Percentiles rank a stretch among this genome's conserved stretches.
These are phyloP conservation scores for Ciconia stormi DNA, from an alignment of 2,113 vertebrate genomes.

Conservation along the genomic window DNA sequence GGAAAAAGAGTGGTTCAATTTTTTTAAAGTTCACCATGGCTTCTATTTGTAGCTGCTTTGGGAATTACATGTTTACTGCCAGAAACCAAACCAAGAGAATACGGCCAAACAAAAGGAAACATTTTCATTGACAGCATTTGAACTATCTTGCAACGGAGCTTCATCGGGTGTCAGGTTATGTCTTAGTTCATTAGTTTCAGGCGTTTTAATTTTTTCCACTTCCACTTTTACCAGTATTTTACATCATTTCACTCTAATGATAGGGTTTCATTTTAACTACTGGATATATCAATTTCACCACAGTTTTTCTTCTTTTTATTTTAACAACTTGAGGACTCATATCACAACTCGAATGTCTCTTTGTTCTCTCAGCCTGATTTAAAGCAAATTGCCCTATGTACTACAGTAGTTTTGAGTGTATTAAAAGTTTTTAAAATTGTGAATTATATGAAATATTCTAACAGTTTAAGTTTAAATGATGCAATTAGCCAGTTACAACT, in stretches of 20 bases:
- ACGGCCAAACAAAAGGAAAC: neutral
- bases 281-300: constrained; percentile 13
- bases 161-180: neutral
- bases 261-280: constrained; percentile 29
- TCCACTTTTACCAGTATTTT: constrained; percentile 28
- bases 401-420: constrained; percentile 73
- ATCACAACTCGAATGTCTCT: constrained; percentile 45
- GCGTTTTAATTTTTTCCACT: neutral
- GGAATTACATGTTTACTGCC: neutral
- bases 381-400: constrained; percentile 74
- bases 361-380: constrained; percentile 67
- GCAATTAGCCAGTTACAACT: constrained; percentile 81
- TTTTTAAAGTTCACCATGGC: neutral
- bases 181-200: neutral
- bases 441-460: constrained; percentile 77
- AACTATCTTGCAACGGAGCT: neutral
- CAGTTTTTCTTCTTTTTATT: constrained; percentile 44
- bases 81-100: neutral
- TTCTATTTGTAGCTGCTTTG: neutral
- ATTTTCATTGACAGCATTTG: neutral
- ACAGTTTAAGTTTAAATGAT: constrained; percentile 78
- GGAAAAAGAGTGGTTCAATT: neutral
- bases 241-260: neutral
- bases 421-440: constrained; percentile 73
- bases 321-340: constrained; percentile 33